These are phyloP conservation scores for Octomys mimax DNA, from an alignment of 2,797 vertebrate genomes.

Conservation along the genomic window DNA sequence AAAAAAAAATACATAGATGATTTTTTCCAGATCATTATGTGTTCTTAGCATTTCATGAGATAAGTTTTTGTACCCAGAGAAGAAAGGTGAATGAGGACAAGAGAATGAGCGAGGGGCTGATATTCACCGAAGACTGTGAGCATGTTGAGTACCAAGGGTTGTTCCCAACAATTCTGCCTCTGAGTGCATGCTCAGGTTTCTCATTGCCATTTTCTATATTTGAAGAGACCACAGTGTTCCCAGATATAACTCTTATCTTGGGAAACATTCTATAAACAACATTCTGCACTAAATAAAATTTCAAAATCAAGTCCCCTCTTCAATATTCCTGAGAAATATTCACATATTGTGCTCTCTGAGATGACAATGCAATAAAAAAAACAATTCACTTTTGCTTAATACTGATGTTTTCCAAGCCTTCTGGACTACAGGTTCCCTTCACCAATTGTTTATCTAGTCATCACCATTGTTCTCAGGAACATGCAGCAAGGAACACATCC, in stretches of 20 bases:
- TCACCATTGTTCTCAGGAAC: not conserved
- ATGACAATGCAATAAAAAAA: not conserved
- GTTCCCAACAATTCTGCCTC: not conserved
- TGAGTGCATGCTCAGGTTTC: not conserved
- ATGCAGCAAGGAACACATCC: not conserved
- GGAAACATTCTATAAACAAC: not conserved
- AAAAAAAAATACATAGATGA: not conserved
- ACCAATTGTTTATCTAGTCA: not conserved
- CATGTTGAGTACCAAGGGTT: fast-evolving
- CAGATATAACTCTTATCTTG: not conserved
- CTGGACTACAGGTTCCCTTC: not conserved
- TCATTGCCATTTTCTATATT: not conserved
- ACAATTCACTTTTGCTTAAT: not conserved
- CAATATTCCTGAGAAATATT: not conserved
- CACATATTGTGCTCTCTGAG: not conserved
- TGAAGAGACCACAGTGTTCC: not conserved
- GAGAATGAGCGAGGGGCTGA: not conserved
- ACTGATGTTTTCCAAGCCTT: not conserved
- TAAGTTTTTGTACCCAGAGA: not conserved
- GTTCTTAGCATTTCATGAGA: not conserved
- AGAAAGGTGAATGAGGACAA: not conserved
- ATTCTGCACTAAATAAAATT: not conserved
- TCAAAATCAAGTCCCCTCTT: not conserved
- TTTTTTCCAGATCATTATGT: not conserved
- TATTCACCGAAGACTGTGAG: not conserved